phyloP scores from a whole-genome alignment of 2,797 vertebrate genomes.

The Chaetophractus vellerosus region DNA sequence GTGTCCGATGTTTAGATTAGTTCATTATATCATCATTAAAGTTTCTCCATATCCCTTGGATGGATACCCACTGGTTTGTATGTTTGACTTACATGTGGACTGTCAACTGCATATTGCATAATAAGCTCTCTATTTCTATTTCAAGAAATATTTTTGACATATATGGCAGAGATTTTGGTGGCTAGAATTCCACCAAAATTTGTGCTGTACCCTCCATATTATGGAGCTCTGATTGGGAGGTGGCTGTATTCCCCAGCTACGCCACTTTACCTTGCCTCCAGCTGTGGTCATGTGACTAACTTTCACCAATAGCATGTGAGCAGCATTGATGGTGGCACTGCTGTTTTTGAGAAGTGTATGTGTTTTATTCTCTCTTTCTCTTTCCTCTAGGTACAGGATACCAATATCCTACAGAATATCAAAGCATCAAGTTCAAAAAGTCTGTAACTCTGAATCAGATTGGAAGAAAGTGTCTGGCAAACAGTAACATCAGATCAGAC shows the following conservation, averaged over 20 bases:
- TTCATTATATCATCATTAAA: background rate
- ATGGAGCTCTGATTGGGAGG: background rate
- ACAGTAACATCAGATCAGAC: background rate
- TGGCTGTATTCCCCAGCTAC: background rate
- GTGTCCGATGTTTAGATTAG: background rate
- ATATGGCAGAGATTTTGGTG: background rate
- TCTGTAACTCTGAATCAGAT: background rate
- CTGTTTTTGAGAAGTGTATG: background rate
- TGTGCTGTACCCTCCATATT: background rate
- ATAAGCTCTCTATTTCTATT: background rate
- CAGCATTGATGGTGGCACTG: background rate
- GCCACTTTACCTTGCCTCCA: background rate
- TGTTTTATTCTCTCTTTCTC: background rate
- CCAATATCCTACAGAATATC: background rate
- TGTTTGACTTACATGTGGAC: background rate
- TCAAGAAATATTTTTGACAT: background rate
- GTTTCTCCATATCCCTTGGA: background rate
- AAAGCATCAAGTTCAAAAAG: background rate
- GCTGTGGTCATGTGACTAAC: background rate
- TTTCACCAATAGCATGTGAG: background rate
- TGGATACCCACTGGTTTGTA: background rate
- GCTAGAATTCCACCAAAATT: background rate
- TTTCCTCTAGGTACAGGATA: background rate
- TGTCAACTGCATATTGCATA: background rate
- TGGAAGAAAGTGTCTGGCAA: background rate